Evolutionary conservation across 2,888 invertebrate species (phyloP).

Genomic region (Apeira syringaria): DNA sequence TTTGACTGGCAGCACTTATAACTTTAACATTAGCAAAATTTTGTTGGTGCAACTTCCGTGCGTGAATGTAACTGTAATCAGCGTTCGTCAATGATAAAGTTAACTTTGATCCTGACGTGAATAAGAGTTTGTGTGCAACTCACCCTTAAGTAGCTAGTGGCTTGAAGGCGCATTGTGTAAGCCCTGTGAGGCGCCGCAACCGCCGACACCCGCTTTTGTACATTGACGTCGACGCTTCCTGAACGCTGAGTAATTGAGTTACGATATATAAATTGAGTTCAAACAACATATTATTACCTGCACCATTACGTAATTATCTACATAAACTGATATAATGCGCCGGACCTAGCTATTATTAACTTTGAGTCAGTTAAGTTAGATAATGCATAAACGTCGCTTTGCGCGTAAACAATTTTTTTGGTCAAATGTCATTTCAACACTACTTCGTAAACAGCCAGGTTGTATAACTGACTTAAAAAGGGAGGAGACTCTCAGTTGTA

Average conservation of each 20-base stretch:
- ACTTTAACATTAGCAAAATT: too few relatives aligned
- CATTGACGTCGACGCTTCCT: conserved; percentile 54
- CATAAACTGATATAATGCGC: conserved; percentile 43
- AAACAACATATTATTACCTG: conserved; percentile 50
- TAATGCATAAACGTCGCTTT: conserved; percentile 10
- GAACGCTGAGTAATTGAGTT: conserved; percentile 60
- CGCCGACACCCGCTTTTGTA: conserved; percentile 39
- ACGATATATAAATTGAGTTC: conserved; percentile 52
- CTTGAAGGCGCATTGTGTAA: conserved; percentile 57
- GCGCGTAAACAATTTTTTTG: too few relatives aligned
- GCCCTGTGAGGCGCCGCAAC: conserved; percentile 45
- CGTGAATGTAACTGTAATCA: too few relatives aligned
- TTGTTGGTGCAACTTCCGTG: too few relatives aligned
- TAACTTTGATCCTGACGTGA: too few relatives aligned
- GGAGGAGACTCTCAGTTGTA: conserved; percentile 1
- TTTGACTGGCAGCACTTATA: too few relatives aligned
- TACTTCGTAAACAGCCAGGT: not conserved
- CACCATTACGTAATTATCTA: conserved; percentile 39
- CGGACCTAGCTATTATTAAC: conserved; percentile 43
- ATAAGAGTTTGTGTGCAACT: too few relatives aligned
- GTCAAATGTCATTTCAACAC: too few relatives aligned
- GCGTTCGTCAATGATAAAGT: too few relatives aligned
- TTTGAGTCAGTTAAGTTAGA: conserved; percentile 24
- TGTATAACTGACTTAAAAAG: conserved; percentile 11
- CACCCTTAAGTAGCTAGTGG: conserved; percentile 15